Conservation (phyloP, 1,140 invertebrate species). For the Mylabris phalerata region DNA sequence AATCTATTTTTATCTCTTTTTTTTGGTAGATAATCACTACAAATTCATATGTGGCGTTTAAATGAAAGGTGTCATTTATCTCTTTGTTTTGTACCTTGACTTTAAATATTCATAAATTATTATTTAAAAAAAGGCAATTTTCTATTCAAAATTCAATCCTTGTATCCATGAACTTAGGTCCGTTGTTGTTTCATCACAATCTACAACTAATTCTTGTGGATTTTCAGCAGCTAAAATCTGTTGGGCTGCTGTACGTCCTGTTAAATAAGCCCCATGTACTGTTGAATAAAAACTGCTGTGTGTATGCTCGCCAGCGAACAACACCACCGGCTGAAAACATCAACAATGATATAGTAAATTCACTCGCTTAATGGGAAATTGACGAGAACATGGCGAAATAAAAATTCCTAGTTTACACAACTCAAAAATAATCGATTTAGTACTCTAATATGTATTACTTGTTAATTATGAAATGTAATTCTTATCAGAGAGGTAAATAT, state of each 20-base stretch:
- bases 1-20: not conserved
- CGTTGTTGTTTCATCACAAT: conserved; percentile 60
- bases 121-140: conserved; percentile 5
- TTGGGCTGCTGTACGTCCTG: conserved; percentile 79
- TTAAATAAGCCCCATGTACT: conserved; percentile 87
- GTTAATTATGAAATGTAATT: too few relatives aligned
- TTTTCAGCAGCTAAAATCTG: conserved; percentile 54
- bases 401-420: too few relatives aligned
- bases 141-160: conserved; percentile 60
- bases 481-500: too few relatives aligned
- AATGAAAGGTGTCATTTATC: too few relatives aligned
- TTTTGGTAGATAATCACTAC: not conserved
- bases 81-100: not conserved
- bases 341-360: too few relatives aligned
- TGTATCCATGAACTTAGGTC: conserved; percentile 82
- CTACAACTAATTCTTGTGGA: conserved; percentile 54
- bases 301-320: conserved; percentile 92
- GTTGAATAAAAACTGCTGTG: conserved; percentile 92
- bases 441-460: too few relatives aligned
- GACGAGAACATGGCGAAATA: too few relatives aligned
- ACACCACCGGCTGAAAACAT: conserved; percentile 67
- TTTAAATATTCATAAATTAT: not conserved
- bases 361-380: too few relatives aligned
- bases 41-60: too few relatives aligned
- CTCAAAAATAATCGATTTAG: too few relatives aligned